A percentile compares a stretch with the other conserved stretches of the same genome.
Evolutionary conservation across 1,140 invertebrate species (phyloP).

Genomic region (Diabrotica virgifera): DNA sequence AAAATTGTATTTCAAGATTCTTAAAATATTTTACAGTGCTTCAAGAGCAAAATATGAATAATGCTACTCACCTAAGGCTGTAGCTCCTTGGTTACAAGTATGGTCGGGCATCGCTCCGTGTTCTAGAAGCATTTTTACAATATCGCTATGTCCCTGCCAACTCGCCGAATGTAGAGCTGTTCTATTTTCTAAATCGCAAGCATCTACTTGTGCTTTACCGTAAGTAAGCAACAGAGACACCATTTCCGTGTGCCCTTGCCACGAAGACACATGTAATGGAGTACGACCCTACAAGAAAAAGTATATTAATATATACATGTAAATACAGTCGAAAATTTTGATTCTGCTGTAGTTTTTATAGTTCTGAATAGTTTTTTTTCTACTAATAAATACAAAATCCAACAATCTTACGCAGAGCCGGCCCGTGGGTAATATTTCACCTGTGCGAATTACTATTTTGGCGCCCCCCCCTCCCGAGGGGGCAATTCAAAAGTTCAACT

Average conservation of each 20-base stretch:
- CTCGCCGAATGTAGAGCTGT: slow-evolving; percentile 92
- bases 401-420: too few relatives aligned
- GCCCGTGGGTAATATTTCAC: too few relatives aligned
- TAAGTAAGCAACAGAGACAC: slow-evolving; percentile 75
- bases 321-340: too few relatives aligned
- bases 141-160: slow-evolving; percentile 87
- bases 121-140: slow-evolving; percentile 78
- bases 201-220: slow-evolving; percentile 79
- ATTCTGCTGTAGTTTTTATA: too few relatives aligned
- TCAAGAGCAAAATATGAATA: too few relatives aligned
- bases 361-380: too few relatives aligned
- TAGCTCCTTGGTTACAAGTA: slow-evolving; percentile 91
- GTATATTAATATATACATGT: too few relatives aligned
- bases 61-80: slow-evolving; percentile 66
- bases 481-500: too few relatives aligned
- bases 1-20: neutral
- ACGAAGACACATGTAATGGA: slow-evolving; percentile 87
- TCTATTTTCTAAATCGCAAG: slow-evolving; percentile 83
- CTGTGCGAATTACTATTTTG: too few relatives aligned
- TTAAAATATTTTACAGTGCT: neutral
- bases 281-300: slow-evolving; percentile 65
- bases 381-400: too few relatives aligned
- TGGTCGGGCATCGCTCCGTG: slow-evolving; percentile 80
- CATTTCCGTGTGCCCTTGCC: slow-evolving; percentile 93
- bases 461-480: too few relatives aligned